phyloP scores from a whole-genome alignment of 2,797 vertebrate genomes.

The Huso huso region DNA sequence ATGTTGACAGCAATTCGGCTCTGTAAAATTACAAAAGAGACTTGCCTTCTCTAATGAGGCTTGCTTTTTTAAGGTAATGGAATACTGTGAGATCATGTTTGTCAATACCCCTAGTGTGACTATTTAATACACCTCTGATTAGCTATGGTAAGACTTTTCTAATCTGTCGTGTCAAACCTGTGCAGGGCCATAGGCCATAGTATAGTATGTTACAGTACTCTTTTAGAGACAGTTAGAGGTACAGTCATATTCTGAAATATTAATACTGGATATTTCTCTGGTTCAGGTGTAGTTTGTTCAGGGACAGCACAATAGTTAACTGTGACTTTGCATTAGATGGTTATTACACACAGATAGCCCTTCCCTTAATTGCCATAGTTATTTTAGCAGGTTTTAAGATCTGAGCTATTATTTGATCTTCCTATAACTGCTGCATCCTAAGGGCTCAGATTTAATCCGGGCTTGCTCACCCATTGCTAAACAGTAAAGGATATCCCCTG shows the following conservation, averaged over 20 bases:
- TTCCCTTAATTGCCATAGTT: slow-evolving; percentile 6
- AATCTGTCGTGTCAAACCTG: slow-evolving; percentile 17
- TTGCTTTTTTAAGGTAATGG: slow-evolving; percentile 69
- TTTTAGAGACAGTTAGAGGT: too few species aligned
- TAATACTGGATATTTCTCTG: too few species aligned
- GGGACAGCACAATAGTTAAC: too few species aligned
- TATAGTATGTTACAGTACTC: too few species aligned
- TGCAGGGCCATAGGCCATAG: slow-evolving; percentile 9
- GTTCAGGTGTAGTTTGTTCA: too few species aligned
- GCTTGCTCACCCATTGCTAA: slow-evolving; percentile 15
- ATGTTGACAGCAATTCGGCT: slow-evolving; percentile 65
- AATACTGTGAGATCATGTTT: slow-evolving; percentile 34
- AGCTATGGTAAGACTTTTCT: slow-evolving; percentile 17
- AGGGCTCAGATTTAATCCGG: slow-evolving; percentile 15
- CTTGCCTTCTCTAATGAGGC: slow-evolving; percentile 74
- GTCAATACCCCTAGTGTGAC: slow-evolving; percentile 22
- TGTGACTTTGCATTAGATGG: too few species aligned
- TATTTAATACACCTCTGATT: slow-evolving; percentile 20
- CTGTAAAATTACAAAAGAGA: slow-evolving; percentile 44
- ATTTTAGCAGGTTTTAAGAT: slow-evolving; percentile 12
- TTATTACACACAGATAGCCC: neutral
- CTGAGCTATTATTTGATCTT: slow-evolving; percentile 17
- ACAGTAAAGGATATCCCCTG: slow-evolving; percentile 12
- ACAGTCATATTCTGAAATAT: too few species aligned
- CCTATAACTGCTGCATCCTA: slow-evolving; percentile 16